Percentiles rank a stretch among this genome's conserved stretches.
Conservation (phyloP, 2,888 invertebrate genomes). For the Caenorhabditis afra region DNA sequence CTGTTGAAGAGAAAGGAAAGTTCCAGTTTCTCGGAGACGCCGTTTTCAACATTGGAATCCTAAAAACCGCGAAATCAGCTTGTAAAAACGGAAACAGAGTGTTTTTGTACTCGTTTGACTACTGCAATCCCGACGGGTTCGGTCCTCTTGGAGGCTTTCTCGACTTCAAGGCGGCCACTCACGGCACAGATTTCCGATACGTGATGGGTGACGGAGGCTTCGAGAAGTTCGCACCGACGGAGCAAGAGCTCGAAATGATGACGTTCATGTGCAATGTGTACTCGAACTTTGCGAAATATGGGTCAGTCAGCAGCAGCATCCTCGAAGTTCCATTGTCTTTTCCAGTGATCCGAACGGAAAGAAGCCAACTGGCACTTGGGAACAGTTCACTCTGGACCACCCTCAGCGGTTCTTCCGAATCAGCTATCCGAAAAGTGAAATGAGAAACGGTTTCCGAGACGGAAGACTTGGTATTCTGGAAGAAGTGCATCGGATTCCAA, state of each 20-base stretch:
- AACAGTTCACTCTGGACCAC: background rate
- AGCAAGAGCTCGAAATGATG: constrained; percentile 60
- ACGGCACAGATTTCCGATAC: constrained; percentile 68
- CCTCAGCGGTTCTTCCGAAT: constrained; percentile 27
- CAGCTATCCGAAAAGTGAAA: constrained; percentile 9
- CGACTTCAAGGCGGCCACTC: constrained; percentile 49
- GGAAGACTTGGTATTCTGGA: constrained; percentile 8
- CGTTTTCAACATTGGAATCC: constrained; percentile 41
- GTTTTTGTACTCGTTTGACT: constrained; percentile 64
- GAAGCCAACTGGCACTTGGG: constrained; percentile 1
- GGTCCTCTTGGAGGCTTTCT: constrained; percentile 26
- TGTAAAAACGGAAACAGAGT: constrained; percentile 48
- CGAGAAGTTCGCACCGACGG: constrained; percentile 62
- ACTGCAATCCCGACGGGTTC: constrained; percentile 55
- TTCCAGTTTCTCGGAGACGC: constrained; percentile 53
- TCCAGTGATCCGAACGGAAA: constrained; percentile 23
- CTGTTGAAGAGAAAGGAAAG: no score
- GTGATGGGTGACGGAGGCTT: constrained; percentile 64
- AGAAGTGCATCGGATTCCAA: background rate
- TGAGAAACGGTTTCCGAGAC: constrained; percentile 8
- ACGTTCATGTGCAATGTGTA: constrained; percentile 58
- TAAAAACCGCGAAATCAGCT: constrained; percentile 37
- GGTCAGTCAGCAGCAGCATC: constrained; percentile 32
- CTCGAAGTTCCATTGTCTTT: background rate
- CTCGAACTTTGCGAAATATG: constrained; percentile 69